Evolutionary conservation across 2,888 invertebrate species (phyloP).

Genomic region (Thalpophila matura): DNA sequence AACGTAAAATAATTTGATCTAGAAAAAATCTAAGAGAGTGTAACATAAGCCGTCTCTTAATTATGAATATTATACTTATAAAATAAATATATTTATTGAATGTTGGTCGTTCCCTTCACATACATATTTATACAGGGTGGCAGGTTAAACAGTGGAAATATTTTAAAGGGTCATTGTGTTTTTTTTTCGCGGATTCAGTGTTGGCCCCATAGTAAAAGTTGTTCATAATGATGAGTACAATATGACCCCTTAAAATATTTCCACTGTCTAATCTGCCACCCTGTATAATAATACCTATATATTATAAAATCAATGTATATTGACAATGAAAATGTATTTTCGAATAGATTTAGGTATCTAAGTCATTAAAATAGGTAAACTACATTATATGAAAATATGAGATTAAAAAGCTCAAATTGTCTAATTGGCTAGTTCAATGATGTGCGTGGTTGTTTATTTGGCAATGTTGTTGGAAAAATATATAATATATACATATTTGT

Average conservation of each 20-base stretch:
- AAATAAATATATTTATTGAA: slow-evolving; percentile 51
- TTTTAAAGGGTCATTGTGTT: too few species aligned
- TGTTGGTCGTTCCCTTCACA: slow-evolving; percentile 51
- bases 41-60: slow-evolving; percentile 55
- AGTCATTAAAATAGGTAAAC: slow-evolving; percentile 3
- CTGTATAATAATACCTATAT: too few species aligned
- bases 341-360: slow-evolving; percentile 29
- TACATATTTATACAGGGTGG: slow-evolving; percentile 40
- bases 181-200: too few species aligned
- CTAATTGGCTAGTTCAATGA: slow-evolving; percentile 25
- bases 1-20: slow-evolving; percentile 39
- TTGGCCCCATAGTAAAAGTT: too few species aligned
- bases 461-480: slow-evolving; percentile 11
- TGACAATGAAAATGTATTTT: slow-evolving; percentile 85
- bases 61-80: slow-evolving; percentile 18
- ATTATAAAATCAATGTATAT: slow-evolving; percentile 39
- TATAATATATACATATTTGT: neutral
- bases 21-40: slow-evolving; percentile 25
- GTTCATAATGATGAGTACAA: too few species aligned
- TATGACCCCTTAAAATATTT: too few species aligned
- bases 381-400: slow-evolving; percentile 26
- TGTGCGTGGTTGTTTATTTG: slow-evolving; percentile 11
- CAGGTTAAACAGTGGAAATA: too few species aligned
- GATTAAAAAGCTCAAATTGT: slow-evolving; percentile 54
- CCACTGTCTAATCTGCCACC: too few species aligned